Evolutionary conservation across 2,113 vertebrate genomes (phyloP).

Genomic region (Mormoops blainvillei): DNA sequence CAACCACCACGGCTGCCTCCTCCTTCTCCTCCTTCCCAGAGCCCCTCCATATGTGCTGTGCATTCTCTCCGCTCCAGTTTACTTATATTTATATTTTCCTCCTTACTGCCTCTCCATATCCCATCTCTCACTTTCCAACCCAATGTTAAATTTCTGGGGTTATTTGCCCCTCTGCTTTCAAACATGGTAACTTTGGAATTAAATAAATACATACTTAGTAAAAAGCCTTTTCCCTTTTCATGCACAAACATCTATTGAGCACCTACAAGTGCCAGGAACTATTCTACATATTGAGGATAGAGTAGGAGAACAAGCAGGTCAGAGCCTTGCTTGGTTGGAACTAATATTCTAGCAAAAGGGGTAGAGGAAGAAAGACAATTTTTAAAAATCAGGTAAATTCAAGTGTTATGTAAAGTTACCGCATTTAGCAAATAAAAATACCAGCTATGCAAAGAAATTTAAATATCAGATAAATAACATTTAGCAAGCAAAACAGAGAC

Average conservation of each 20-base stretch:
- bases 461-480: background rate
- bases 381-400: background rate
- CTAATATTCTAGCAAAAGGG: background rate
- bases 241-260: background rate
- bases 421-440: conserved; percentile 13
- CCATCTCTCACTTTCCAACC: background rate
- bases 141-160: background rate
- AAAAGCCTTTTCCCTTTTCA: background rate
- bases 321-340: background rate
- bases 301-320: background rate
- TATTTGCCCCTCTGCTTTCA: background rate
- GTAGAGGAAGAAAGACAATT: background rate
- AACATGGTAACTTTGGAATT: background rate
- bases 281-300: background rate
- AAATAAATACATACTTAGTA: background rate
- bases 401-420: background rate
- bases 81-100: background rate
- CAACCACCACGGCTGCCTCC: too few relatives aligned
- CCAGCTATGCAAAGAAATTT: background rate
- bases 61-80: background rate
- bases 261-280: background rate
- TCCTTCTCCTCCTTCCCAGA: background rate
- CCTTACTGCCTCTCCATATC: background rate
- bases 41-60: background rate
- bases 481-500: background rate